Evolutionary conservation across 2,888 invertebrate genomes (phyloP).

Genomic region (Orgyia antiqua): DNA sequence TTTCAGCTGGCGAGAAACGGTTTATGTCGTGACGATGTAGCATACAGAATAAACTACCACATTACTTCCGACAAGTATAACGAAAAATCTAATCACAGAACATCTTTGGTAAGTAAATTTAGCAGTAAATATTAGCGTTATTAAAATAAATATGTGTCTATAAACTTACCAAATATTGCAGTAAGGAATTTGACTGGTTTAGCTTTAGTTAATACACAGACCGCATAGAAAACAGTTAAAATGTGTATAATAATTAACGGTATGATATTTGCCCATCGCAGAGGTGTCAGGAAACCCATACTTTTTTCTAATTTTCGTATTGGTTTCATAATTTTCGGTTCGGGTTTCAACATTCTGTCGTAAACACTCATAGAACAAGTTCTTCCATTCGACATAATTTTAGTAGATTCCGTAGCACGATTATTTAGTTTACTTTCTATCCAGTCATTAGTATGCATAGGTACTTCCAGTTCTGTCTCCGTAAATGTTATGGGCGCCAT

Average conservation of each 20-base stretch:
- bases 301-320: slow-evolving; percentile 51
- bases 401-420: slow-evolving; percentile 12
- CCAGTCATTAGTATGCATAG: slow-evolving; percentile 12
- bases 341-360: slow-evolving; percentile 35
- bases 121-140: no score
- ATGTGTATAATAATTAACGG: slow-evolving; percentile 66
- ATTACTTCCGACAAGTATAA: no score
- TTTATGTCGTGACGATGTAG: no score
- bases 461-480: slow-evolving; percentile 28
- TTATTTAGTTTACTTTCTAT: slow-evolving; percentile 24
- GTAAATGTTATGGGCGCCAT: slow-evolving; percentile 38
- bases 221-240: slow-evolving; percentile 49
- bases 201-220: slow-evolving; percentile 34
- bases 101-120: no score
- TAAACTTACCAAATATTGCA: slow-evolving; percentile 80
- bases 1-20: no score
- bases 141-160: no score
- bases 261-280: slow-evolving; percentile 81
- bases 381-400: slow-evolving; percentile 5
- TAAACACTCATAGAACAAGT: slow-evolving; percentile 22
- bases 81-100: no score
- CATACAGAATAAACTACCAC: no score
- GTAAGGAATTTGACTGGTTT: slow-evolving; percentile 56
- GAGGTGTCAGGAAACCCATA: slow-evolving; percentile 75
- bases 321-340: slow-evolving; percentile 37